Evolutionary conservation across 2,888 invertebrate species (phyloP).

Genomic region (Syritta pipiens): DNA sequence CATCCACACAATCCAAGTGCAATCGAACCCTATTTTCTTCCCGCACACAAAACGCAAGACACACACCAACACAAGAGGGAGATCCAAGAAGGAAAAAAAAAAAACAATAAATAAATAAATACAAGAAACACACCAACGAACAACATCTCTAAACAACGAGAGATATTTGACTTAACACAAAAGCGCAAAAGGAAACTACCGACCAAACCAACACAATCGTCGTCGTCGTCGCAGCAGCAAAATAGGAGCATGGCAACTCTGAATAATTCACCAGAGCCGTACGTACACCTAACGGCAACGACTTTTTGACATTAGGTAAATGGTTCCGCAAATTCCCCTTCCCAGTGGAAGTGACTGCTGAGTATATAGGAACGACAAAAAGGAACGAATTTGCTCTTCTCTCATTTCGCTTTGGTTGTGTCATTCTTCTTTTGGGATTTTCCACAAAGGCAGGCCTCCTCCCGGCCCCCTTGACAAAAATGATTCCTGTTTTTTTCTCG

Average conservation of each 20-base stretch:
- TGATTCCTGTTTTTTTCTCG: too few relatives aligned
- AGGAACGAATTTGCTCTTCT: background rate
- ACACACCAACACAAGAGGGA: conserved; percentile 21
- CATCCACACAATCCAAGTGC: conserved; percentile 45
- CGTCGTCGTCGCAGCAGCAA: too few relatives aligned
- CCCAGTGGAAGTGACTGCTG: background rate
- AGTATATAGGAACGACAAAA: conserved; percentile 20
- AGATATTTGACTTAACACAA: conserved; percentile 32
- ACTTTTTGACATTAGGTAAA: conserved; percentile 68
- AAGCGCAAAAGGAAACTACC: conserved; percentile 28
- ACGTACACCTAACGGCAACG: conserved; percentile 57
- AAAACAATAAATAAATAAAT: background rate
- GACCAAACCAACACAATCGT: too few relatives aligned
- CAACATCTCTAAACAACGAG: background rate
- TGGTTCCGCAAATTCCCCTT: conserved; percentile 55
- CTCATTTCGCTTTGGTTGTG: conserved; percentile 14
- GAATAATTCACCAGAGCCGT: conserved; percentile 19
- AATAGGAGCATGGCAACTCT: conserved; percentile 44
- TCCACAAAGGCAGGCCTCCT: background rate
- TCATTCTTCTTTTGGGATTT: conserved; percentile 11
- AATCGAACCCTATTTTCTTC: conserved; percentile 38
- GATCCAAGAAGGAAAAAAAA: conserved; percentile 8
- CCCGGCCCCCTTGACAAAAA: too few relatives aligned
- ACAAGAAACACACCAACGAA: background rate
- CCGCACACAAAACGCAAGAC: conserved; percentile 10